Evolutionary conservation across 2,797 vertebrate species (phyloP), one percentile per base, ranked within the genome.

Genomic region (Crocodylus rhombifer): DNA sequence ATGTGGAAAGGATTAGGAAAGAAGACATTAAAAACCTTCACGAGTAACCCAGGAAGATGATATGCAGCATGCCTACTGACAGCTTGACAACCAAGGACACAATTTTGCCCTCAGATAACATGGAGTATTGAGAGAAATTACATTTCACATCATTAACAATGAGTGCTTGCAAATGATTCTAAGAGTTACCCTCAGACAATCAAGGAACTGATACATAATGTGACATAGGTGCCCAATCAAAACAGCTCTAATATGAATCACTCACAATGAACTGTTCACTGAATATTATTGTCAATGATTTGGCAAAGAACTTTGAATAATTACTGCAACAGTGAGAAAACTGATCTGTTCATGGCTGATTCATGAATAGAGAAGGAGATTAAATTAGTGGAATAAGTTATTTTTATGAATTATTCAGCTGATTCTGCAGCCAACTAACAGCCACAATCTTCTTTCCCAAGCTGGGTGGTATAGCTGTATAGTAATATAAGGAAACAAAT

Each of bases 401-500:
- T 65, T 65, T 65, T 33, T 33, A 69, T 69, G 56, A 84, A 20
- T 62, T 69, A 80, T 36, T 60, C 56, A 79, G 20, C 17, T 33
- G 56, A 88, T 42, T 78, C 16, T 0, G 0, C 77, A 51, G 42
- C 42, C 42, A 51, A 11, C 42, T 51, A 83, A 64, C 2, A 86
- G 21, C 12, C 61, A 33, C 7, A 28, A 21, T 26, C 18, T 26
- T 2, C 79, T 95, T 84, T 88, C 13, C 16, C 65, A 2, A 81
- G 80, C 2, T 0, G 11, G 36, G 4, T 55, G 28, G 82, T 74
- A 85, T 42, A 81, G 17, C 26, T 71, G 28, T 71, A 51, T 3
- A 74, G 26, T 71, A 75, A 57, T 25, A 75, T n/a, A 33, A 82
- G 61, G 30, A 95, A 86, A 86, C 5, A 15, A 62, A 77, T 10